Conservation (phyloP, 1,140 invertebrate species). For the Grapholita molesta region DNA sequence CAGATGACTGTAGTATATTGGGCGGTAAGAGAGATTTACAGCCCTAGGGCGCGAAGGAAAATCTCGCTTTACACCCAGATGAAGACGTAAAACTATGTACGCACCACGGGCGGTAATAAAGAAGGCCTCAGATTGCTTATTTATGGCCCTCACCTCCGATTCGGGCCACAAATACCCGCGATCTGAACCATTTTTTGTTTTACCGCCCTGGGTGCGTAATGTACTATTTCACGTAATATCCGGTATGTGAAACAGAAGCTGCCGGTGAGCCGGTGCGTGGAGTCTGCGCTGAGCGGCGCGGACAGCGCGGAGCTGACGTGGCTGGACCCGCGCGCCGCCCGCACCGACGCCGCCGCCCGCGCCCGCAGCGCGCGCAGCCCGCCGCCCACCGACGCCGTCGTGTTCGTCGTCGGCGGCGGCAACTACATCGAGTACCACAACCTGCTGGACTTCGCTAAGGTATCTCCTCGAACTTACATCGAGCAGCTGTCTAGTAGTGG, state of each 20-base stretch:
- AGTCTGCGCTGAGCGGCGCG: conserved; percentile 47
- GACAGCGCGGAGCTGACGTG: conserved; percentile 51
- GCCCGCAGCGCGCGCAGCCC: conserved; percentile 58
- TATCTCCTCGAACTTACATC: too few relatives aligned
- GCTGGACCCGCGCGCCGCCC: conserved; percentile 65
- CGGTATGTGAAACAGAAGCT: conserved; percentile 48
- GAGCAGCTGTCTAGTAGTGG: too few relatives aligned
- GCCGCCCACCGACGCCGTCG: conserved; percentile 93
- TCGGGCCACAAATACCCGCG: too few relatives aligned
- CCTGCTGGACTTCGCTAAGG: conserved; percentile 95
- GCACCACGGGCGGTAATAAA: too few relatives aligned
- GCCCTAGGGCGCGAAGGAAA: too few relatives aligned
- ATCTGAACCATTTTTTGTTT: too few relatives aligned
- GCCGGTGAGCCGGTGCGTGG: conserved; percentile 65
- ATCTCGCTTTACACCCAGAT: too few relatives aligned
- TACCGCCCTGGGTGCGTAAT: background rate
- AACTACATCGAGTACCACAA: conserved; percentile 99
- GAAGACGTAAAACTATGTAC: too few relatives aligned
- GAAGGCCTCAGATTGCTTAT: too few relatives aligned
- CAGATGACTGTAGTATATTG: too few relatives aligned
- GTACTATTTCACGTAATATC: background rate
- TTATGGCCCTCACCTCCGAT: too few relatives aligned
- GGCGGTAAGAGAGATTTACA: too few relatives aligned
- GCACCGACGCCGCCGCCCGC: conserved; percentile 50
- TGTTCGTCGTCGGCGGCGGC: conserved; percentile 98